Conservation (phyloP, 2,797 vertebrate species). For the Lophotriccus pileatus region DNA sequence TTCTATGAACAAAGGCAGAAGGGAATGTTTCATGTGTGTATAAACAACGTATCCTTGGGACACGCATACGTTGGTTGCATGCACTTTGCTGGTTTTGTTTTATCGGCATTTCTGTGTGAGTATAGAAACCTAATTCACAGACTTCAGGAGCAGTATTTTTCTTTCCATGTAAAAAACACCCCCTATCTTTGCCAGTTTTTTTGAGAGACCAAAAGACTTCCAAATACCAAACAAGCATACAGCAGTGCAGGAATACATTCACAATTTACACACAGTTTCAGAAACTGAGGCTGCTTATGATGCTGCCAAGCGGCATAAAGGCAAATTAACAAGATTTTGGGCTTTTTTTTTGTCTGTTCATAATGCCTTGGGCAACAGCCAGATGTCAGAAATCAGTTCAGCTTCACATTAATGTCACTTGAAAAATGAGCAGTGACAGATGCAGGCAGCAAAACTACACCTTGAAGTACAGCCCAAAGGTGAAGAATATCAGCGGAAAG, state of each 20-base stretch:
- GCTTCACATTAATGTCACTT: neutral
- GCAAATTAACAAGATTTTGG: neutral
- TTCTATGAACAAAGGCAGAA: neutral
- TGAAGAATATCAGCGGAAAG: neutral
- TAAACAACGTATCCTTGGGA: neutral
- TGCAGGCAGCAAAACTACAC: neutral
- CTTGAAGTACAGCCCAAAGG: neutral
- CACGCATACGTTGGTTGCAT: neutral
- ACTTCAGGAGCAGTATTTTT: neutral
- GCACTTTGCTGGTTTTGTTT: fast-evolving
- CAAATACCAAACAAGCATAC: neutral
- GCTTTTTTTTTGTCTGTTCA: neutral
- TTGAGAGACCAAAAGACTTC: neutral
- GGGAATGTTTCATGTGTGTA: neutral
- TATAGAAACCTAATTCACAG: neutral
- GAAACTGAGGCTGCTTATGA: neutral
- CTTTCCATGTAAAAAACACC: neutral
- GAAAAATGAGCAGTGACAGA: neutral
- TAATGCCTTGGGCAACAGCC: neutral
- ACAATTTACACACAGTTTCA: neutral
- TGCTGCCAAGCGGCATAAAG: neutral
- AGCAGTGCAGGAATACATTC: neutral
- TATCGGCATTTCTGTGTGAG: neutral
- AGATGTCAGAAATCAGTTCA: conserved; percentile 8
- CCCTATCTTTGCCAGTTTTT: fast-evolving